Base-by-base conservation (phyloP, 2,888 invertebrate species). In the Imbricaverruca yamaguchii region DNA sequence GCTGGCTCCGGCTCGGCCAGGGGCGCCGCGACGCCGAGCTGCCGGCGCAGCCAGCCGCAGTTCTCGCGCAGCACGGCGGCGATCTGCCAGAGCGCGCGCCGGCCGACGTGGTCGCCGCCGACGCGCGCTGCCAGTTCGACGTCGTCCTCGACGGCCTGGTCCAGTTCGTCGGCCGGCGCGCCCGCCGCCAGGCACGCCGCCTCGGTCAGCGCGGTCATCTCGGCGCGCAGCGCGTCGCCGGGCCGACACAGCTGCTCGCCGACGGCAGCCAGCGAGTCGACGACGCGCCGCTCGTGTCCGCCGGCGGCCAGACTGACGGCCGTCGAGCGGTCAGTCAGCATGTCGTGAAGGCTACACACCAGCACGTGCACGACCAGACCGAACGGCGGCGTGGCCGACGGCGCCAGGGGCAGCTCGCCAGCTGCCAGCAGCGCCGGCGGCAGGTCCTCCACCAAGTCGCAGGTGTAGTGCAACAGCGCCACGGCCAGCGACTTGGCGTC, bases 11-110 rank as follows among this genome's bases (percentile, higher is more conserved):
- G 39, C 59, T 59, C 59, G 59, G 59, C 59, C 79, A 79, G 57
- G 0, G 57, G 79, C 56, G 57, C 23, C 13, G 79, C 12, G 23
- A 79, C 57, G 25, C 23, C 57, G 57, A 79, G 79, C 25, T 23
- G n/a, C 12, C 79, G 56, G 12, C 79, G 57, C 57, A 79, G 79
- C 79, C 79, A 79, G 56, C 13, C 79, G 79, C 12, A 23, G 25
- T 79, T 79, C 23, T 57, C 57, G 3, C 57, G 56, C 79, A 79
- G 57, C n/a, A 79, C 56, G 13, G 57, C 57, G 10, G 79, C 79
- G 13, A 57, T 13, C 57, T 25, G n/a, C 57, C 57, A 59, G 13
- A 79, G 79, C 6, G 79, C 79, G 57, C 79, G 57, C 12, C 79
- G 79, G 57, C 79, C 79, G 8, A 23, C 57, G 23, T 57, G 57